Base-by-base conservation (phyloP, 2,888 invertebrate genomes). In the Catocala fraxini region DNA sequence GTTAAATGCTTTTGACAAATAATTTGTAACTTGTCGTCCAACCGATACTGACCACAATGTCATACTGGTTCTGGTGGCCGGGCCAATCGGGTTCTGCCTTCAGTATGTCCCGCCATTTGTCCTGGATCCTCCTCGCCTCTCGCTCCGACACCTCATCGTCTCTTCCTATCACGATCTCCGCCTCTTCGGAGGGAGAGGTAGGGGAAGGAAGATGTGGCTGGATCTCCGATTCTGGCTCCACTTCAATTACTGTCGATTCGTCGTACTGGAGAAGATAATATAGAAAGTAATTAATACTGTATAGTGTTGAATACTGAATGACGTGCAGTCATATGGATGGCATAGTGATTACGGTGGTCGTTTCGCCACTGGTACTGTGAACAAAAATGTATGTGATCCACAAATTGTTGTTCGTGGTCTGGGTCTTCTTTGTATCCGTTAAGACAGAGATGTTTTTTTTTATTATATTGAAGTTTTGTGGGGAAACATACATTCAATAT, bases 51-150 rank as follows among this genome's bases (percentile, higher is more conserved):
- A 97, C 98, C 88, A 98, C 96, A 85, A 98, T 96, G 84, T 97
- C 97, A 66, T 96, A 96, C 59, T 97, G 96, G 25, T 89, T 82
- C 68, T 88, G 87, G 63, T 93, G 89, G 0, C 92, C 93, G 0
- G 94, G 93, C 93, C 94, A 93, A 68, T 94, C 94, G 0, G 84
- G 82, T 60, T 94, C 94, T 0, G 95, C 93, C 4, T 95, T 95
- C 77, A 98, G 93, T 61, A 96, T 95, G 83, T 96, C 96, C 86
- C 96, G 96, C 96, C 97, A 97, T 85, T 97, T 97, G 59, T 97
- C 96, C 88, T 96, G 96, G 57, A 97, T 96, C n/a, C 96, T 95
- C 47, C 95, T 93, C 64, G 96, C 96, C 62, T 96, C 96, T 7
- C 86, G 67, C 67, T 89, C 89, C 0, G 76, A 67, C 4, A 84